These are phyloP conservation scores for Drosophila truncata DNA, from an alignment of 1,140 invertebrate species.

Conservation along the genomic window DNA sequence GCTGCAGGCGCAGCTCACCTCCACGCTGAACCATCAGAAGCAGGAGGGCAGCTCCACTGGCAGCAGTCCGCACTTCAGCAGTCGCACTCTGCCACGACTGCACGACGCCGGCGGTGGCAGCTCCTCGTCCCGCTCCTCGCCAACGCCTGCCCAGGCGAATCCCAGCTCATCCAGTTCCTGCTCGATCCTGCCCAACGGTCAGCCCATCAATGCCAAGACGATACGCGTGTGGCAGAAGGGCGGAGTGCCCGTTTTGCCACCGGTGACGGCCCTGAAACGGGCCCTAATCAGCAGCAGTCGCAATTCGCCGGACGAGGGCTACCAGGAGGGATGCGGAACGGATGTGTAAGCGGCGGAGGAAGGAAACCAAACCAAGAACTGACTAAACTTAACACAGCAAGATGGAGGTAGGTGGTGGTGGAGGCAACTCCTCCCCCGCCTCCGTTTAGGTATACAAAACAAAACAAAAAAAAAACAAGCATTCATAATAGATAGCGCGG, in stretches of 20 bases:
- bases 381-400: constrained; percentile 69
- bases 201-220: constrained; percentile 89
- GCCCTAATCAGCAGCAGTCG: constrained; percentile 91
- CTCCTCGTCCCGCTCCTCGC: constrained; percentile 49
- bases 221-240: constrained; percentile 94
- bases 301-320: constrained; percentile 95
- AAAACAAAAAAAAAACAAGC: not conserved
- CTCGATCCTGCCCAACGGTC: constrained; percentile 79
- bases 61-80: constrained; percentile 75
- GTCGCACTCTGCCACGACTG: constrained; percentile 72
- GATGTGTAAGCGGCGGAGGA: constrained; percentile 89
- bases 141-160: constrained; percentile 28
- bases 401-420: constrained; percentile 4
- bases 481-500: constrained; percentile 49
- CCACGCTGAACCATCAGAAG: constrained; percentile 61
- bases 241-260: constrained; percentile 92
- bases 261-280: constrained; percentile 91
- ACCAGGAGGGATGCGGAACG: constrained; percentile 95
- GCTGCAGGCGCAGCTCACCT: constrained; percentile 71
- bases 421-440: constrained; percentile 9
- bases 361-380: constrained; percentile 59
- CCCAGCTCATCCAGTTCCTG: constrained; percentile 63
- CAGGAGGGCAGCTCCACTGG: constrained; percentile 46
- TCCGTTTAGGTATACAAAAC: constrained; percentile 16
- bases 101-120: constrained; percentile 75